Percentiles rank a stretch among this genome's conserved stretches.
phyloP scores from a whole-genome alignment of 2,888 invertebrate genomes.

The Ichneumoninae sp. region DNA sequence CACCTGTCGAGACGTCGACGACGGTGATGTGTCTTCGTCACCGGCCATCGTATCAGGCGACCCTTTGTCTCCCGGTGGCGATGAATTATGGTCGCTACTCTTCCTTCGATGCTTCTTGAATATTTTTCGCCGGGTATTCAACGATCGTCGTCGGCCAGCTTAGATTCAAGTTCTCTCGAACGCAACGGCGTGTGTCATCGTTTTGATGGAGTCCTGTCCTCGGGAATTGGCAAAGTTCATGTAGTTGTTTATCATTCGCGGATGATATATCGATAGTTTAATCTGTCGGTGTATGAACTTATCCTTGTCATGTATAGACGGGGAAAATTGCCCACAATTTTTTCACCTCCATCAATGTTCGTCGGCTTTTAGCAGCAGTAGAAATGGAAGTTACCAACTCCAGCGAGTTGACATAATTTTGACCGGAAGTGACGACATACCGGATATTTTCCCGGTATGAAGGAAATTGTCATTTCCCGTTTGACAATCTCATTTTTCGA shows the following conservation, averaged over 20 bases:
- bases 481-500: too few relatives aligned
- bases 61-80: conserved; percentile 50
- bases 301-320: too few relatives aligned
- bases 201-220: not conserved
- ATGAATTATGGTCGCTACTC: conserved; percentile 45
- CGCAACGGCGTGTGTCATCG: not conserved
- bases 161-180: not conserved
- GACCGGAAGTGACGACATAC: not conserved
- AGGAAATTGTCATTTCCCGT: too few relatives aligned
- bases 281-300: too few relatives aligned
- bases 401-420: too few relatives aligned
- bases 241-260: not conserved
- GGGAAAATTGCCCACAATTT: too few relatives aligned
- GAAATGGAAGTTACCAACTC: too few relatives aligned
- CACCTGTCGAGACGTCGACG: conserved; percentile 56
- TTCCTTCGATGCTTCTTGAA: conserved; percentile 5
- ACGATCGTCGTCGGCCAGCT: not conserved
- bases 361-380: too few relatives aligned
- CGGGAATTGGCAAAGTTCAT: not conserved
- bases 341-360: too few relatives aligned
- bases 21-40: conserved; percentile 57
- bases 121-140: conserved; percentile 6
- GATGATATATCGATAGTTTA: not conserved
- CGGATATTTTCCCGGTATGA: too few relatives aligned
- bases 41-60: conserved; percentile 25